phyloP scores from a whole-genome alignment of 2,797 vertebrate genomes.

The Microctenopoma lineatum region DNA sequence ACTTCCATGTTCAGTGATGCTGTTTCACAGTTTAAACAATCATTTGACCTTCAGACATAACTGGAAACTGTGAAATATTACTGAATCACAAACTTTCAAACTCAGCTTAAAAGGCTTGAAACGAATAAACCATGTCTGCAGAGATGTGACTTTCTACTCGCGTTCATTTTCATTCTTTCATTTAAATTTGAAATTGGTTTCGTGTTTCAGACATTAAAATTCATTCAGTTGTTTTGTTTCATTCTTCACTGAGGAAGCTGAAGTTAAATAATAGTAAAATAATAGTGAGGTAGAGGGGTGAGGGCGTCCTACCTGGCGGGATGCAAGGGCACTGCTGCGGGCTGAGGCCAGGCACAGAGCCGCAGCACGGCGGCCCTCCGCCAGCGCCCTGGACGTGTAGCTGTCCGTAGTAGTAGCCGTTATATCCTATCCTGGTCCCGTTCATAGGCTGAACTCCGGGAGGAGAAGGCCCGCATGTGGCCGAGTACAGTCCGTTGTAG shows the following conservation, averaged over 20 bases:
- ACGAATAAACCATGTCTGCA: not conserved
- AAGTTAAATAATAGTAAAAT: too few relatives aligned
- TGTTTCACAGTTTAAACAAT: not conserved
- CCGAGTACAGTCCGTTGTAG: conserved; percentile 91
- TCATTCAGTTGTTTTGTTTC: too few relatives aligned
- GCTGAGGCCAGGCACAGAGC: conserved; percentile 87
- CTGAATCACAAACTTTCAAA: not conserved
- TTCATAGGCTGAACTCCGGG: conserved; percentile 85
- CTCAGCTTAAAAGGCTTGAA: not conserved
- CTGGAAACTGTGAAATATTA: not conserved
- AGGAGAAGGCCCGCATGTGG: conserved; percentile 85
- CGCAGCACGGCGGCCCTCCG: conserved; percentile 91
- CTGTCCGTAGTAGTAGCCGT: conserved; percentile 96
- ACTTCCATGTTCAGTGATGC: too few relatives aligned
- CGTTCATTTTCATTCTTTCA: not conserved
- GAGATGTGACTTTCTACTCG: not conserved
- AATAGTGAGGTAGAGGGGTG: not conserved
- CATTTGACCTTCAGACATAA: not conserved
- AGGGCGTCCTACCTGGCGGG: conserved; percentile 86
- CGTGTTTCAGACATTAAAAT: too few relatives aligned
- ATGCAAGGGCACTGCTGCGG: conserved; percentile 95
- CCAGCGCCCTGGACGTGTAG: conserved; percentile 91
- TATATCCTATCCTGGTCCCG: conserved; percentile 91
- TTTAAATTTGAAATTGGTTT: not conserved
- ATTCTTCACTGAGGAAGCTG: fast-evolving